A percentile compares a stretch with the other conserved stretches of the same genome.
phyloP scores from a whole-genome alignment of 1,140 invertebrate species.

The Harlomillsia oculata region DNA sequence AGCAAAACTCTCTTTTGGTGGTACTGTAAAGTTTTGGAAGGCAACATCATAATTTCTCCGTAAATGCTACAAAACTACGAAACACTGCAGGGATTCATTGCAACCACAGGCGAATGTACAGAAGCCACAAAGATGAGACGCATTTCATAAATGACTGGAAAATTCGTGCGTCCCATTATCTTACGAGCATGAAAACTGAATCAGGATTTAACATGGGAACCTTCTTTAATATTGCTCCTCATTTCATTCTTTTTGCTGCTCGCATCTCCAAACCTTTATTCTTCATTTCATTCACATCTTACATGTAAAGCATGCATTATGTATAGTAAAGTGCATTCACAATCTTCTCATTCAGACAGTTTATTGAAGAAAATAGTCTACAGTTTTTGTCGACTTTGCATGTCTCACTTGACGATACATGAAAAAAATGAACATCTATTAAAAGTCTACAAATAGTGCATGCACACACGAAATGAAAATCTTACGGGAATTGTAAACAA shows the following conservation, averaged over 20 bases:
- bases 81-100: slow-evolving; percentile 12
- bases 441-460: no score
- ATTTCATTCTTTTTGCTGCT: not conserved
- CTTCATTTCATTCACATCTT: slow-evolving; percentile 10
- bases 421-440: no score
- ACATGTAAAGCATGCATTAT: no score
- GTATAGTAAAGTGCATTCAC: no score
- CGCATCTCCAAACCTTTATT: slow-evolving; percentile 6
- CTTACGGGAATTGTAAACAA: no score
- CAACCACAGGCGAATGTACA: slow-evolving; percentile 28
- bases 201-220: slow-evolving; percentile 31
- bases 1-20: not conserved
- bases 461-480: no score
- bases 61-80: slow-evolving; percentile 10
- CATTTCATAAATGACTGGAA: slow-evolving; percentile 33
- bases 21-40: slow-evolving; percentile 1
- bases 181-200: slow-evolving; percentile 31
- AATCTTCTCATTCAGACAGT: no score
- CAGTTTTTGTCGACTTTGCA: no score
- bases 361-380: no score
- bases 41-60: slow-evolving; percentile 4
- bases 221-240: slow-evolving; percentile 2
- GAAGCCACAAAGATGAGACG: slow-evolving; percentile 30
- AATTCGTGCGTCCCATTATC: slow-evolving; percentile 20
- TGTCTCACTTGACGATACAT: no score